These are phyloP conservation scores for Portunus trituberculatus DNA, from an alignment of 1,140 invertebrate genomes.

Conservation along the genomic window DNA sequence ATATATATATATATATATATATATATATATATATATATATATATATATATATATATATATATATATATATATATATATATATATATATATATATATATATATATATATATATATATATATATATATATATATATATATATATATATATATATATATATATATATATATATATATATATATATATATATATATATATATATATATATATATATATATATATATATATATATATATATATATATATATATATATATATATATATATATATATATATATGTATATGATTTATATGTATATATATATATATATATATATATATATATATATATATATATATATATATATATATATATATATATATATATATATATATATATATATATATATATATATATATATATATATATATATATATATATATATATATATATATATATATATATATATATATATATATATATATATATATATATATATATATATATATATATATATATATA, in stretches of 20 bases:
- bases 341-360: neutral
- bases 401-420: slow-evolving; percentile 10
- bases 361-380: slow-evolving; percentile 10
- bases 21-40: too few relatives aligned
- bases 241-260: neutral
- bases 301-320: neutral
- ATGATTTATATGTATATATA: neutral
- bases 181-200: slow-evolving; percentile 42
- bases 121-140: slow-evolving; percentile 55
- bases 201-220: slow-evolving; percentile 64
- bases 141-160: slow-evolving; percentile 33
- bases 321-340: too few relatives aligned
- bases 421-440: neutral
- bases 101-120: slow-evolving; percentile 50
- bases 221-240: slow-evolving; percentile 47
- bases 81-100: slow-evolving; percentile 34
- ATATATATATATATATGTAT: neutral
- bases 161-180: neutral
- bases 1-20: too few relatives aligned
- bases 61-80: too few relatives aligned
- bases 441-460: neutral
- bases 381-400: slow-evolving; percentile 10
- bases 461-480: slow-evolving; percentile 51
- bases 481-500: neutral
- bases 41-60: too few relatives aligned